Percentiles rank a stretch among this genome's conserved stretches.
phyloP scores from a whole-genome alignment of 2,888 invertebrate species.

The Synanthedon formicaeformis region DNA sequence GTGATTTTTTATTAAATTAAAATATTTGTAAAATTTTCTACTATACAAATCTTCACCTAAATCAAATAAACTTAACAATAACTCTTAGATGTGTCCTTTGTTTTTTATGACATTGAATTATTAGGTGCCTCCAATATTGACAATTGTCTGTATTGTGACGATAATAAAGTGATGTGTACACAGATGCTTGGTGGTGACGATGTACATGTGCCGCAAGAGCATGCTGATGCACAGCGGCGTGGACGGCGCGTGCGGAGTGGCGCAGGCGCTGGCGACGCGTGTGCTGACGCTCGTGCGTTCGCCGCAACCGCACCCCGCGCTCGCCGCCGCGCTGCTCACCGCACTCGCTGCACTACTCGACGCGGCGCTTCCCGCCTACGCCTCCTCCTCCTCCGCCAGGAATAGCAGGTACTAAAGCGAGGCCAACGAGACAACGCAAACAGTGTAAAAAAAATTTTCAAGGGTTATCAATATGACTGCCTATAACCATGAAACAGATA shows the following conservation, averaged over 20 bases:
- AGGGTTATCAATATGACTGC: too few relatives aligned
- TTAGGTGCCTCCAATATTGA: too few relatives aligned
- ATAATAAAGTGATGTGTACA: too few relatives aligned
- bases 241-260: slow-evolving; percentile 73
- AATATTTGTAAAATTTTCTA: too few relatives aligned
- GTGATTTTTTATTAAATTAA: background rate
- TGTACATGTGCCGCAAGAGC: slow-evolving; percentile 88
- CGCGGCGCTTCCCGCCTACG: slow-evolving; percentile 8
- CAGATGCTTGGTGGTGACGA: slow-evolving; percentile 87
- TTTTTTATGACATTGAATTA: too few relatives aligned
- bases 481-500: too few relatives aligned
- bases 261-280: slow-evolving; percentile 72
- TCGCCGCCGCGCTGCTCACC: slow-evolving; percentile 50
- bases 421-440: too few relatives aligned
- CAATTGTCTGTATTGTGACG: too few relatives aligned
- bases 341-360: slow-evolving; percentile 47
- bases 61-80: too few relatives aligned
- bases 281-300: slow-evolving; percentile 35
- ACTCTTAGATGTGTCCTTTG: too few relatives aligned
- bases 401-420: background rate
- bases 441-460: too few relatives aligned
- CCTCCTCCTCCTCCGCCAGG: background rate
- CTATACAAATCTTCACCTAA: too few relatives aligned
- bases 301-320: slow-evolving; percentile 37
- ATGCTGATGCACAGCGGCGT: slow-evolving; percentile 66